Evolutionary conservation across 2,888 invertebrate genomes (phyloP).

Genomic region (Drosophila cognata): DNA sequence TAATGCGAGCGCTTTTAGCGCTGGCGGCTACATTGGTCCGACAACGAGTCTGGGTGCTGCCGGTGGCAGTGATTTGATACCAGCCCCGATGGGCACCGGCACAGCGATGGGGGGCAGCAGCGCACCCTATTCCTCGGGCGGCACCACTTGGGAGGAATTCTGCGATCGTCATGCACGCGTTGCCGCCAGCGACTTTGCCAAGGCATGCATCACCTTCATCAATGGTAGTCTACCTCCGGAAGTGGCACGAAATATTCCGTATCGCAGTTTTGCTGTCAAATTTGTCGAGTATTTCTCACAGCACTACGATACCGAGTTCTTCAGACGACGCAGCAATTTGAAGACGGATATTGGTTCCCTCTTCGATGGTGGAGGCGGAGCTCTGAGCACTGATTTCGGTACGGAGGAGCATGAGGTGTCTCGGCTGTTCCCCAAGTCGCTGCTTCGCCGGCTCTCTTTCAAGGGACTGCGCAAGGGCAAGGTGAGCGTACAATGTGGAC

Average conservation of each 20-base stretch:
- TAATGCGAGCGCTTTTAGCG: constrained; percentile 77
- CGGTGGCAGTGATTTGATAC: constrained; percentile 78
- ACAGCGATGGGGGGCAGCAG: constrained; percentile 43
- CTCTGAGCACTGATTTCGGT: constrained; percentile 86
- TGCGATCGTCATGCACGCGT: constrained; percentile 94
- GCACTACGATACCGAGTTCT: constrained; percentile 93
- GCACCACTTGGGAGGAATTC: constrained; percentile 92
- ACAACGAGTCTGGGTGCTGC: constrained; percentile 69
- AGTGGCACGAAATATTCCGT: constrained; percentile 88
- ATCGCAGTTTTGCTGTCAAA: constrained; percentile 92
- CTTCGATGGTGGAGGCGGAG: constrained; percentile 16
- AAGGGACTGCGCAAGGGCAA: constrained; percentile 93
- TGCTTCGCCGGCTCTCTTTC: constrained; percentile 94
- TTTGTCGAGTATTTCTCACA: constrained; percentile 94
- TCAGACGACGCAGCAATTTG: constrained; percentile 86
- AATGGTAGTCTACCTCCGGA: constrained; percentile 89
- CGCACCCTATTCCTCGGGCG: constrained; percentile 75
- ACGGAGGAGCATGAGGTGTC: constrained; percentile 91
- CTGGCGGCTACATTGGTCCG: constrained; percentile 82
- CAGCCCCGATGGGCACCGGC: constrained; percentile 75
- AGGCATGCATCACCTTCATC: constrained; percentile 92
- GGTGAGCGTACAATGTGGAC: constrained; percentile 83
- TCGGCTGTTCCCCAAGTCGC: constrained; percentile 92
- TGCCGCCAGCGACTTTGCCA: constrained; percentile 95
- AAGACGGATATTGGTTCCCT: constrained; percentile 82